phyloP scores from a whole-genome alignment of 2,797 vertebrate genomes.

The Jordanella pulchra region DNA sequence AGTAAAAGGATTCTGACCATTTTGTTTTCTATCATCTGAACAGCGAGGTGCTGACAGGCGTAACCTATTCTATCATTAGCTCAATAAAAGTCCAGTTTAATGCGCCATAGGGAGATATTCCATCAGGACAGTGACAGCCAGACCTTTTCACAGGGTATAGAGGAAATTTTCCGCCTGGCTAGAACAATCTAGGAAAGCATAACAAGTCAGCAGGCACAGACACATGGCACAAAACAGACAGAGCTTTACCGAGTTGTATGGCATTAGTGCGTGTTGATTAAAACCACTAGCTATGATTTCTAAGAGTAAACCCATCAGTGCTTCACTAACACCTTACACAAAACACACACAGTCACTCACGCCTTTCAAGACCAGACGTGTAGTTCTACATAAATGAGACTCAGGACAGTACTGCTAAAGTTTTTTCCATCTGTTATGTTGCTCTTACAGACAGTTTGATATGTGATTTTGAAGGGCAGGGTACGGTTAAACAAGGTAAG shows the following conservation, averaged over 20 bases:
- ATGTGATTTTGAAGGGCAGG: constrained; percentile 52
- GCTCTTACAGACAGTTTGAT: constrained; percentile 30
- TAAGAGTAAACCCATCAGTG: constrained; percentile 27
- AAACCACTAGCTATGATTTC: constrained; percentile 17
- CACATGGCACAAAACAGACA: constrained; percentile 33
- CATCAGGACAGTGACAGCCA: constrained; percentile 80
- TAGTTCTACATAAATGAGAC: constrained; percentile 23
- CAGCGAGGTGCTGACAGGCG: constrained; percentile 79
- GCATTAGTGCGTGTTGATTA: constrained; percentile 34
- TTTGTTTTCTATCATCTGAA: constrained; percentile 67
- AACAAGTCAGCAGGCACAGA: constrained; percentile 63
- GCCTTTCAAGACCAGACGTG: constrained; percentile 15
- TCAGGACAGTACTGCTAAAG: constrained; percentile 29
- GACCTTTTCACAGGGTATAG: constrained; percentile 75
- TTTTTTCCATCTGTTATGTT: constrained; percentile 40
- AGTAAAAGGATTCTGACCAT: constrained; percentile 56
- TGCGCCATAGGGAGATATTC: constrained; percentile 79
- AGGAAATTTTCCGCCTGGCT: constrained; percentile 68
- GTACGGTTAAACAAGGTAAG: constrained; percentile 55
- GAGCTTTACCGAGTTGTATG: constrained; percentile 19
- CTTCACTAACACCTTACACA: not conserved
- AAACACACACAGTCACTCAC: constrained; percentile 4
- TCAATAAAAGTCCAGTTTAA: constrained; percentile 79
- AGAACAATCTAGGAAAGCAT: constrained; percentile 66
- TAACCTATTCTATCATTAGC: constrained; percentile 85